Percentiles rank a stretch among this genome's conserved stretches.
Evolutionary conservation across 1,140 invertebrate species (phyloP).

Genomic region (Panagrolaimus sp.): DNA sequence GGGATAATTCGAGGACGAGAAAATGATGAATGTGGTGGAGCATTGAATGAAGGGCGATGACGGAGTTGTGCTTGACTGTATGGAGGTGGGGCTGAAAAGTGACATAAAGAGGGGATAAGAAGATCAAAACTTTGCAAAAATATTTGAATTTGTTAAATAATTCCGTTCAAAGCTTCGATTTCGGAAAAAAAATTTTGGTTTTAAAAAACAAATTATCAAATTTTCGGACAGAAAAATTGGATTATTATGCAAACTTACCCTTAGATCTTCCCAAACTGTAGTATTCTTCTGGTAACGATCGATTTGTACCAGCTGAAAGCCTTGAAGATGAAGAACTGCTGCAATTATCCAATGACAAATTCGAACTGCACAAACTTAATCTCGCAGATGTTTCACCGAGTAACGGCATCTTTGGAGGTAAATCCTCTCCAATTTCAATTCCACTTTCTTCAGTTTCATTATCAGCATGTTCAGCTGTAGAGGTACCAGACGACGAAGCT

Average conservation of each 20-base stretch:
- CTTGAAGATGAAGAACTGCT: not conserved
- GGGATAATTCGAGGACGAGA: not conserved
- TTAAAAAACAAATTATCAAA: no score
- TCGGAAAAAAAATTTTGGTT: no score
- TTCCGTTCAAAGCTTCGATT: no score
- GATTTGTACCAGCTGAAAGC: not conserved
- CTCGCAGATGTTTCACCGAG: not conserved
- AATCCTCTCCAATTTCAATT: not conserved
- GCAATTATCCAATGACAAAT: not conserved
- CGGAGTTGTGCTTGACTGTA: slow-evolving; percentile 9
- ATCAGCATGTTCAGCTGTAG: not conserved
- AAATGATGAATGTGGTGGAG: not conserved
- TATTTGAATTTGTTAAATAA: no score
- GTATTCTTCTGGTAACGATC: not conserved
- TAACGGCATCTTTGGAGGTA: not conserved
- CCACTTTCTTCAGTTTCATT: not conserved
- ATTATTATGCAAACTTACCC: no score
- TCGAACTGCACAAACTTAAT: not conserved
- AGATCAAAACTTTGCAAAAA: no score
- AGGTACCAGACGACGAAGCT: not conserved
- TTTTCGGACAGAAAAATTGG: no score
- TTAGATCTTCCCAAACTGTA: not conserved
- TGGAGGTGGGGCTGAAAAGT: not conserved
- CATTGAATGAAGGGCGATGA: slow-evolving; percentile 6
- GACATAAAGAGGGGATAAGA: no score